phyloP scores from a whole-genome alignment of 2,888 invertebrate species.

The Volucella bombylans region DNA sequence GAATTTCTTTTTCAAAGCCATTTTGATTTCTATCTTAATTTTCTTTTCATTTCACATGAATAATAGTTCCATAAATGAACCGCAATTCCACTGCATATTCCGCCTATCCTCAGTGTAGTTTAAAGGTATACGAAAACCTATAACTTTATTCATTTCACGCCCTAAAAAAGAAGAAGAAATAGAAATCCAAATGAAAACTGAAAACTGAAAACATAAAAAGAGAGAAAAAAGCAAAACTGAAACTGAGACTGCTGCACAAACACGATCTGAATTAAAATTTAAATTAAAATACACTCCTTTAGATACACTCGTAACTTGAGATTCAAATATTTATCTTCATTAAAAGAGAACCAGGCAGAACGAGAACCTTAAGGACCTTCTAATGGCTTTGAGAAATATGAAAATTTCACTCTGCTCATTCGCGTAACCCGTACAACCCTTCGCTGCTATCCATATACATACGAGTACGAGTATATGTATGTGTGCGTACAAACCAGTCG shows the following conservation, averaged over 20 bases:
- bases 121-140: background rate
- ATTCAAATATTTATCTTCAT: slow-evolving; percentile 61
- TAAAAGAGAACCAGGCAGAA: background rate
- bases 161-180: background rate
- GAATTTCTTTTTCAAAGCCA: slow-evolving; percentile 3
- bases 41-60: slow-evolving; percentile 13
- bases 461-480: no score
- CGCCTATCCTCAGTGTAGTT: background rate
- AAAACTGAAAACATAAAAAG: slow-evolving; percentile 6
- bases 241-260: slow-evolving; percentile 36
- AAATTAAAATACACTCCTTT: slow-evolving; percentile 43
- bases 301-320: slow-evolving; percentile 33
- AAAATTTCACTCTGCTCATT: slow-evolving; percentile 2
- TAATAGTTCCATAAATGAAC: slow-evolving; percentile 21
- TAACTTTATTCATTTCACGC: slow-evolving; percentile 17
- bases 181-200: slow-evolving; percentile 5
- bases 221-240: background rate
- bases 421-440: slow-evolving; percentile 34
- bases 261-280: slow-evolving; percentile 42
- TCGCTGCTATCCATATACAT: background rate
- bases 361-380: slow-evolving; percentile 28
- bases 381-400: slow-evolving; percentile 24
- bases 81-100: slow-evolving; percentile 26
- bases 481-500: no score
- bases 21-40: slow-evolving; percentile 3